Evolutionary conservation across 2,797 vertebrate genomes (phyloP), one percentile per base, ranked within the genome.

Genomic region (Chelmon rostratus): DNA sequence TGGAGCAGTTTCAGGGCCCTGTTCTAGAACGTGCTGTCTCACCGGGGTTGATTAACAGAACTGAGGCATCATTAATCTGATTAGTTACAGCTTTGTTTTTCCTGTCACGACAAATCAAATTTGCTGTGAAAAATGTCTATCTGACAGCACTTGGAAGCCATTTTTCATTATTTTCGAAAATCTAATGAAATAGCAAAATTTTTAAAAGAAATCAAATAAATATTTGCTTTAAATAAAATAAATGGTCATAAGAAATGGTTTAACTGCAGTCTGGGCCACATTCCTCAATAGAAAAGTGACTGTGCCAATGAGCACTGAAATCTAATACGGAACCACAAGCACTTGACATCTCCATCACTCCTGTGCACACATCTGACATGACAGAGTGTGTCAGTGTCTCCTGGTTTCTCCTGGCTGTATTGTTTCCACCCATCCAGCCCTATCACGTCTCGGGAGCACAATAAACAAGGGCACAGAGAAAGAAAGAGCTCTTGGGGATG

Each of bases 371-470:
- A 84, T 84, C 74, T 54, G 68, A 83, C 74, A 62, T 74, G 77
- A 87, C 75, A 76, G 67, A 28, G 47, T 65, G 69, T 73, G 63
- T 75, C 77, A 79, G 85, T 37, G 23, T 82, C 79, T 76, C 64
- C 81, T 28, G 53, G 10, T 79, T 73, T 90, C 74, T 78, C 65
- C 62, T 58, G 49, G 76, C 49, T 68, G 58, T 62, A 50, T 49
- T 56, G 56, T 84, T 79, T 85, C 76, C 79, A 82, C 81, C 57
- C 73, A 80, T 90, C 77, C 59, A 63, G 65, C 57, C 67, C 66
- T 5, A 74, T 86, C 58, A 76, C 42, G 70, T 85, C 62, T 75
- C 62, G 31, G 19, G 18, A 61, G 56, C 33, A 62, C 84, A 76
- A 84, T 28, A 79, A 89, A 83, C 73, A 79, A 61, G 42, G 62